Percentiles rank a stretch among this genome's conserved stretches.
Conservation (phyloP, 1,140 invertebrate genomes). For the Scaptomyza pallida region DNA sequence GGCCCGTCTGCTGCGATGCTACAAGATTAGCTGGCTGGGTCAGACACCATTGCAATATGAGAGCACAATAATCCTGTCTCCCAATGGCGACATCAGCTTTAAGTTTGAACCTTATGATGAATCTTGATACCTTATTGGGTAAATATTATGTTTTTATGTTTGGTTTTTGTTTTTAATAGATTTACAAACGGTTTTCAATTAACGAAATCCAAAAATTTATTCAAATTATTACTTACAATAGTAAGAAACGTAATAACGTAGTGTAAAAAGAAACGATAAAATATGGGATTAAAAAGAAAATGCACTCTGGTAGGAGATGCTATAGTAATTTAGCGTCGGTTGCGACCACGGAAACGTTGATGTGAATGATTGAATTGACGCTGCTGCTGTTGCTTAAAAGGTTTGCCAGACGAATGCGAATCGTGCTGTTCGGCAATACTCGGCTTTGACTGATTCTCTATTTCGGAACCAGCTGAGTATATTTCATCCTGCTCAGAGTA, state of each 20-base stretch:
- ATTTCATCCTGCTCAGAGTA: constrained; percentile 33
- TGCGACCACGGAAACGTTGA: constrained; percentile 69
- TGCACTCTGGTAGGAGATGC: not conserved
- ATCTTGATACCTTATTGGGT: too few relatives aligned
- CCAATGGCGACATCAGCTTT: constrained; percentile 63
- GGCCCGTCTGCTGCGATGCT: constrained; percentile 85
- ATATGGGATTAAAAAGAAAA: constrained; percentile 5
- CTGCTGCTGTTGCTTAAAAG: constrained; percentile 20
- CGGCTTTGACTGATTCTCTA: constrained; percentile 27
- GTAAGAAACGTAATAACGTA: constrained; percentile 55
- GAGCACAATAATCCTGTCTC: constrained; percentile 68
- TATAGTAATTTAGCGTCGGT: constrained; percentile 50
- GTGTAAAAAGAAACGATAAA: constrained; percentile 23
- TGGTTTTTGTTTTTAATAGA: too few relatives aligned
- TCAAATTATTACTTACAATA: constrained; percentile 61
- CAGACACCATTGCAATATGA: constrained; percentile 59
- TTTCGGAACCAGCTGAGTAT: constrained; percentile 13
- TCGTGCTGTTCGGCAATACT: constrained; percentile 9
- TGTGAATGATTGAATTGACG: constrained; percentile 49
- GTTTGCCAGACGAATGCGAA: constrained; percentile 2
- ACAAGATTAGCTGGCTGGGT: constrained; percentile 79
- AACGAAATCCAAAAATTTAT: constrained; percentile 37
- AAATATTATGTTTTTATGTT: too few relatives aligned
- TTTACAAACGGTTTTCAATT: too few relatives aligned
- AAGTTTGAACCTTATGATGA: constrained; percentile 57